A percentile compares a stretch with the other conserved stretches of the same genome.
Conservation (phyloP, 2,797 vertebrate species). For the Columba guinea region DNA sequence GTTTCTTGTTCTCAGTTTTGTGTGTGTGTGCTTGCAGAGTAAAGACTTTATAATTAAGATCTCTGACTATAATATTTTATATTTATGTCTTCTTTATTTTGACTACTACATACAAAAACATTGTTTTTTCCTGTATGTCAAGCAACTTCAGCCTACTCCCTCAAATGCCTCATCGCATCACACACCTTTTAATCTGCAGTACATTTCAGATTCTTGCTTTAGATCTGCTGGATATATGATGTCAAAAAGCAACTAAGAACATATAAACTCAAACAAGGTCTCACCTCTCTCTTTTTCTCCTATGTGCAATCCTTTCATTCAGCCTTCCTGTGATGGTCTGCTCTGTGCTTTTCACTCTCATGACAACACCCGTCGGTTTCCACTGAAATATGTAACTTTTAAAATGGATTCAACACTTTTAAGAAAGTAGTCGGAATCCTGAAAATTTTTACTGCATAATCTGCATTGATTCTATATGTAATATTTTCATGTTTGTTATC, state of each 20-base stretch:
- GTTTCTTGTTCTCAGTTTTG: neutral
- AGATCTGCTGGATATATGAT: neutral
- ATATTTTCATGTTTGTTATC: neutral
- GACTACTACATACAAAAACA: rapidly evolving
- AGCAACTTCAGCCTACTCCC: neutral
- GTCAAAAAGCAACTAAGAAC: neutral
- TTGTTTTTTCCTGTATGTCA: neutral
- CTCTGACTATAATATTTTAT: neutral
- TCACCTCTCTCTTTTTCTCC: neutral
- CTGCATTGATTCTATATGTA: neutral
- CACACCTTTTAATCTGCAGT: neutral
- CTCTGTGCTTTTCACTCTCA: neutral
- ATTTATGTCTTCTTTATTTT: neutral
- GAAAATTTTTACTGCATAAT: neutral
- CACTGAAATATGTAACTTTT: neutral
- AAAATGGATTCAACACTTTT: neutral
- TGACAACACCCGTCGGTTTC: neutral
- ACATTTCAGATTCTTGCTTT: neutral
- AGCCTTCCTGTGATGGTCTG: neutral
- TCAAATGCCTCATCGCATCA: neutral
- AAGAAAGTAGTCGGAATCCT: neutral
- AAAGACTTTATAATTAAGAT: neutral
- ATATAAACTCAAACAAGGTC: neutral
- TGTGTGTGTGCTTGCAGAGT: neutral
- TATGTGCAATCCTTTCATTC: neutral